Evolutionary conservation across 2,888 invertebrate species (phyloP), one percentile per base, ranked within the genome.

Genomic region (Pheosia tremula): DNA sequence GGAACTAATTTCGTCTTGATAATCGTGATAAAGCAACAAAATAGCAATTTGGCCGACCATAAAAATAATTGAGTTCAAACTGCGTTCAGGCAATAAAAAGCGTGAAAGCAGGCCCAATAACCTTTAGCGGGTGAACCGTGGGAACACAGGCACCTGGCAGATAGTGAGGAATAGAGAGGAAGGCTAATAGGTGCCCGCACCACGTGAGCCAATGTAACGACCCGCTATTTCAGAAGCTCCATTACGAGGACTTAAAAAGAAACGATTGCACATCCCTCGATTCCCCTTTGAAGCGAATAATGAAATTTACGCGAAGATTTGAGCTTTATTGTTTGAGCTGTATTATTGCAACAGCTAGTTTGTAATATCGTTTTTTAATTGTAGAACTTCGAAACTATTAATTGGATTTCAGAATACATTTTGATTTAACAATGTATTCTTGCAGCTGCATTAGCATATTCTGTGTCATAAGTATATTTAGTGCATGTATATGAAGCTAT

Each of bases 11-110:
- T 87, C 81, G 85, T 86, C 88, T 83, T 88, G 87, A 91, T 92
- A 91, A 92, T 92, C 89, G 82, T 91, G 92, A 92, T 91, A 90
- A 86, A 86, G 92, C 93, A 93, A 91, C 92, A 91, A 93, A 91
- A 92, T 91, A 92, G 93, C 91, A 92, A 93, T 93, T 93, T 91
- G 82, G 86, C 80, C 88, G 81, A 87, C 90, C 92, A 90, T 93
- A 93, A 93, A 93, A 92, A 92, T 93, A 93, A 93, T 93, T 93
- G 92, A 92, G 93, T 93, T 91, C 90, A 92, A 93, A 93, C 91
- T 90, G 90, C 89, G 91, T 91, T 89, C 84, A 83, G 87, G 93
- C 92, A 90, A 91, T 92, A 93, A 93, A 93, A 93, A 92, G 90
- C 89, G 88, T 92, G 89, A 89, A 92, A 91, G 90, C 87, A 89